Conservation (phyloP, 2,797 vertebrate genomes). For the Botia almorhae region DNA sequence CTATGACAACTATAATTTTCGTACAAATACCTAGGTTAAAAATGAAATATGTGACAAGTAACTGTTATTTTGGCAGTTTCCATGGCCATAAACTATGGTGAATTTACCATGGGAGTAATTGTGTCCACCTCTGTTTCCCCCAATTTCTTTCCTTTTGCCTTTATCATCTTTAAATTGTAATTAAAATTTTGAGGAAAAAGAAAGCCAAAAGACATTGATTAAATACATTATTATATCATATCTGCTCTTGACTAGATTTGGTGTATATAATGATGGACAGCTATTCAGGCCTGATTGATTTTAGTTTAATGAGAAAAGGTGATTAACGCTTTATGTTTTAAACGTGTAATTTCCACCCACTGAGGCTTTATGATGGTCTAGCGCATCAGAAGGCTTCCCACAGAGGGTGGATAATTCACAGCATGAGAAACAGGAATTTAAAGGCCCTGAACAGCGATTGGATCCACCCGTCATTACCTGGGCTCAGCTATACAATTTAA, state of each 20-base stretch:
- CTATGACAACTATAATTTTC: no score
- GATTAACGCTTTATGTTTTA: slow-evolving; percentile 49
- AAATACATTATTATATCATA: background rate
- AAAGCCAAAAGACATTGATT: background rate
- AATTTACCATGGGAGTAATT: background rate
- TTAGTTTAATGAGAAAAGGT: slow-evolving; percentile 15
- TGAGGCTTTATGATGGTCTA: slow-evolving; percentile 52
- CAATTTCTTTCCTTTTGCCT: background rate
- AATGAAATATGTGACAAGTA: background rate
- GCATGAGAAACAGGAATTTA: slow-evolving; percentile 52
- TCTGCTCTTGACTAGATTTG: background rate
- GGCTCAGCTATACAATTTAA: slow-evolving; percentile 55
- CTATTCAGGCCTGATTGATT: slow-evolving; percentile 28
- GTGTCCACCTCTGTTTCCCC: no score
- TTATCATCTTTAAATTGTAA: background rate
- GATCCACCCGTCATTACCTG: slow-evolving; percentile 57
- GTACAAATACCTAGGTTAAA: background rate
- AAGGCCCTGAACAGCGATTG: slow-evolving; percentile 46
- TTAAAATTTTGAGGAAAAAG: background rate
- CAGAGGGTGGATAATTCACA: slow-evolving; percentile 47
- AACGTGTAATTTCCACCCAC: slow-evolving; percentile 50
- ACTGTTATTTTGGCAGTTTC: no score
- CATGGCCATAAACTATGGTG: background rate
- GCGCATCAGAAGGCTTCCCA: slow-evolving; percentile 48
- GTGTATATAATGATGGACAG: slow-evolving; percentile 18